phyloP scores from a whole-genome alignment of 2,888 invertebrate species.

The Quadroppia sp. region DNA sequence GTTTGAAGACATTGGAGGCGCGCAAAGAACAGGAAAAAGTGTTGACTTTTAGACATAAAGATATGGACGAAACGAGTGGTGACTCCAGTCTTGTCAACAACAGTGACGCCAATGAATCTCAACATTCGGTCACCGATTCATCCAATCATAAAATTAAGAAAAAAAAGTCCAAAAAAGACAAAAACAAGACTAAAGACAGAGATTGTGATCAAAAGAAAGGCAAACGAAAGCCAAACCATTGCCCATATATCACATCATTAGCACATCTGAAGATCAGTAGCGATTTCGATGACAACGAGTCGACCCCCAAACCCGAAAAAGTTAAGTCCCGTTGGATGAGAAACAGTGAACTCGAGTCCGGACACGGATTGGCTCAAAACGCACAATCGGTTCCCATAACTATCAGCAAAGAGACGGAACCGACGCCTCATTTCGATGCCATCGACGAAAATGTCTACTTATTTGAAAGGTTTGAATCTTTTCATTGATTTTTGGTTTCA shows the following conservation, averaged over 20 bases:
- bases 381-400: background rate
- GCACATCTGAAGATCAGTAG: conserved; percentile 19
- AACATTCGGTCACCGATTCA: background rate
- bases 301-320: conserved; percentile 64
- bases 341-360: conserved; percentile 65
- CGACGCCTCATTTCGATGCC: conserved; percentile 70
- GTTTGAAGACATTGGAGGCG: conserved; percentile 46
- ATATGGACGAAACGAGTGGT: conserved; percentile 14
- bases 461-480: conserved; percentile 63
- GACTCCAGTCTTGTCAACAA: conserved; percentile 2
- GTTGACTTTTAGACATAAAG: background rate
- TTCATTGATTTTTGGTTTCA: conserved; percentile 15
- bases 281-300: conserved; percentile 30
- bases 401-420: conserved; percentile 55
- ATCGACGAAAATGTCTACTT: conserved; percentile 82
- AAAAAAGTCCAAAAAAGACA: conserved; percentile 32
- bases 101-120: conserved; percentile 3
- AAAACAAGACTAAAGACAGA: conserved; percentile 33
- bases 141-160: background rate
- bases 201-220: background rate
- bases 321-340: conserved; percentile 73
- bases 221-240: conserved; percentile 34
- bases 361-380: conserved; percentile 41
- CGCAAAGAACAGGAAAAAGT: conserved; percentile 44
- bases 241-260: conserved; percentile 9